These are phyloP conservation scores for Lacerta agilis DNA, from an alignment of 2,797 vertebrate species.

Conservation along the genomic window DNA sequence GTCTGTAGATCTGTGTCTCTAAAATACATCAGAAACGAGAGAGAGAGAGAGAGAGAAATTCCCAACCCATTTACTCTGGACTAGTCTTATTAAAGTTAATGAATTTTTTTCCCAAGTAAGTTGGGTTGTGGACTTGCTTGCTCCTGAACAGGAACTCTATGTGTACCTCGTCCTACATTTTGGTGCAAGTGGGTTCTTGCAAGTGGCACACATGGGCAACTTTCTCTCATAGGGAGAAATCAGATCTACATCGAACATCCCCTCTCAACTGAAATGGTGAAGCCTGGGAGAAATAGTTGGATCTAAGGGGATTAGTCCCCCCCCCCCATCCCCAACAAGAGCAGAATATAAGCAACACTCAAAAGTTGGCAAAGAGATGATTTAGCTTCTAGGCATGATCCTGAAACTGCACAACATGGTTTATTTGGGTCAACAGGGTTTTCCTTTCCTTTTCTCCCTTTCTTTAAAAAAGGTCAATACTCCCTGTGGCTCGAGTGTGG, in stretches of 20 bases:
- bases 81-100: neutral
- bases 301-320: neutral
- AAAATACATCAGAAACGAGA: neutral
- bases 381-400: conserved; percentile 63
- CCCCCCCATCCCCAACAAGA: conserved; percentile 25
- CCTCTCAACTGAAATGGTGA: neutral
- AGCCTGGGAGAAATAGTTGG: neutral
- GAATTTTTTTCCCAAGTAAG: neutral
- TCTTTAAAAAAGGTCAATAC: conserved; percentile 49
- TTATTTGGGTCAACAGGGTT: conserved; percentile 63
- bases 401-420: conserved; percentile 58
- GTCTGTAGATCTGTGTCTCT: neutral
- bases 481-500: conserved; percentile 54
- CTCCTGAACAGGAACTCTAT: neutral
- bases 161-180: neutral
- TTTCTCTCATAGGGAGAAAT: neutral
- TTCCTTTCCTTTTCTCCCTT: conserved; percentile 20
- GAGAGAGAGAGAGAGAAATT: neutral
- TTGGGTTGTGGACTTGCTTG: neutral
- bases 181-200: neutral
- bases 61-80: neutral
- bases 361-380: conserved; percentile 61
- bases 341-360: conserved; percentile 67
- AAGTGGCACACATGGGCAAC: neutral
- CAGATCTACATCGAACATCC: neutral